Conservation (phyloP, 2,113 vertebrate species). For the Chaetodon trifascialis region DNA sequence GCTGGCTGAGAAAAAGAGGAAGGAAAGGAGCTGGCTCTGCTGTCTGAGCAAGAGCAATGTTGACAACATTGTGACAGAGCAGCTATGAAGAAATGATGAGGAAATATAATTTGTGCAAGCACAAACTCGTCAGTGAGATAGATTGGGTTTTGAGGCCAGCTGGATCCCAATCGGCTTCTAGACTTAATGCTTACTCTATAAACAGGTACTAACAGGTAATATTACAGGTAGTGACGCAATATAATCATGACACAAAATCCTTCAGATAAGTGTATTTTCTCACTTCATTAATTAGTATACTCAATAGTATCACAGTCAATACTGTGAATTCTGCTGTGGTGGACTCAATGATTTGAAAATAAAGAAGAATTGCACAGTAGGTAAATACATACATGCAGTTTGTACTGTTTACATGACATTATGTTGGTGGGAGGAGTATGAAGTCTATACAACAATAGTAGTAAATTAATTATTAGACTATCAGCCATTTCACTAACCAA, state of each 20-base stretch:
- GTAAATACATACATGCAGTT: neutral
- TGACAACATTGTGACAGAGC: conserved; percentile 37
- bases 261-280: neutral
- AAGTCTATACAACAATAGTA: neutral
- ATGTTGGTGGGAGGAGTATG: neutral
- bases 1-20: conserved; percentile 51
- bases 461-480: neutral
- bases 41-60: neutral
- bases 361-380: too few species aligned
- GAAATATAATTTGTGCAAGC: conserved; percentile 51
- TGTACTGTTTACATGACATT: neutral
- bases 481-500: neutral
- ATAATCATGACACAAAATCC: neutral
- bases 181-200: neutral
- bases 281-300: too few species aligned
- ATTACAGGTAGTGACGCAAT: neutral
- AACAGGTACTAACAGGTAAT: too few species aligned
- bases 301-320: too few species aligned
- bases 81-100: conserved; percentile 41
- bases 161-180: neutral
- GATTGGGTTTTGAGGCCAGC: neutral
- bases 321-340: too few species aligned
- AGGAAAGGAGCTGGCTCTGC: conserved; percentile 37
- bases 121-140: neutral
- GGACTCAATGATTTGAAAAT: too few species aligned